Evolutionary conservation across 2,113 vertebrate genomes (phyloP), one percentile per base, ranked within the genome.

Genomic region (Onychorhynchus coronatus): DNA sequence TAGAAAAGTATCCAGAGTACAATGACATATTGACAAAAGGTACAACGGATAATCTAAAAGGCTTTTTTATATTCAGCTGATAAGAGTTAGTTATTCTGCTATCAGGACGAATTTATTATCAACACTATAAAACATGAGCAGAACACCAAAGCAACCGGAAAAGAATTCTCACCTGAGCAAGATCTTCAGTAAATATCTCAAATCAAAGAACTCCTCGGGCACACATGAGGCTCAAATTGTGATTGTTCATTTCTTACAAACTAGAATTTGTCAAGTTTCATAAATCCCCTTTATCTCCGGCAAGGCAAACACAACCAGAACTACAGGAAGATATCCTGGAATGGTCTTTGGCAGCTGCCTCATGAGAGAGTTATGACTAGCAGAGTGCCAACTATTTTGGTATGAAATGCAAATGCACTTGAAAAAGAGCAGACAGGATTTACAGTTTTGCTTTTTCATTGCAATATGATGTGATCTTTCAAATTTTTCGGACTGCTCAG

Each of bases 1-100:
- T 56, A 87, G 70, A 75, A 96, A 87, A 73, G n/a, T 56, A 96
- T 56, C 75, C 72, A 30, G 85, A 67, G 70, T 53, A 92, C 92
- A 93, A 92, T 87, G 93, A 78, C 86, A 89, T 95, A 96, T 75
- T 92, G 96, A 97, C 86, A 93, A 85, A 82, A 88, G 72, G 41
- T 87, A 89, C 80, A 82, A 47, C 5, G 49, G 73, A 91, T 92
- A 86, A 92, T 86, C 92, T 94, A 87, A 91, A 91, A 95, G 65
- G 61, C 70, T 41, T 72, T 88, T 95, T 91, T 94, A 88, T 42
- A 94, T 95, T 68, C 86, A 84, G 66, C 65, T 91, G 92, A 92
- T 94, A 93, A 78, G 86, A 92, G 80, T 91, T 77, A 90, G 92
- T 92, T 96, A 91, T 89, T 94, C 79, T 8, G 9, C 83, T 91